Base-by-base conservation (phyloP, 2,888 invertebrate genomes). In the Steinernema carpocapsae region DNA sequence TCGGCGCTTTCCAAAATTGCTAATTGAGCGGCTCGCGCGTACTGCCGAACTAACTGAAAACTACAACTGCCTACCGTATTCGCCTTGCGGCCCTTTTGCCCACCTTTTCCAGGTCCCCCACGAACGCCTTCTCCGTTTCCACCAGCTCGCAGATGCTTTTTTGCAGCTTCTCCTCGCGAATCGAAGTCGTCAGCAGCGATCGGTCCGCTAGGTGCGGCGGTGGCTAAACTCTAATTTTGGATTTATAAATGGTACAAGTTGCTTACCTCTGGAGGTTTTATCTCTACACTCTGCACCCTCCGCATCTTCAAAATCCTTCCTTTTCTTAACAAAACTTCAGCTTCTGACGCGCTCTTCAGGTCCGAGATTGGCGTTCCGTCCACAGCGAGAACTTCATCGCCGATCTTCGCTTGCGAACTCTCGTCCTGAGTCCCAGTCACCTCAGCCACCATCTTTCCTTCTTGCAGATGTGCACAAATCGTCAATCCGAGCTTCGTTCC, bases 341-440 rank as follows among this genome's bases (percentile, higher is more conserved):
- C 82, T 71, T 82, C 82, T 0, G 79, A 77, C 3, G 82, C 80
- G 32, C n/a, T 64, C 14, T 29, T 22, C 32, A 64, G 64, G 29
- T 32, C 64, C 32, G 80, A 64, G 37, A 82, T 80, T 22, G 75
- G 64, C 71, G 74, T 78, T 19, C 80, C 79, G 70, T 82, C 82
- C 12, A 82, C 82, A 10, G 77, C 77, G 1, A 82, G 52, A 0
- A 82, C 82, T 0, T 75, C 43, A 56, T 82, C 82, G 29, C 82
- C 82, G 10, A 82, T 75, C 43, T 76, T 72, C 32, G 82, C 79
- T 42, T 74, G 73, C 14, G 64, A 64, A 1, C 10, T 64, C 32
- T 64, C 64, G 7, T 64, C 32, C 17, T 19, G 24, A 4, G 17
- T 29, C 64, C 64, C 64, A 14, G 64, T 64, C 64, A 64, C 64